These are phyloP conservation scores for Neosalanx taihuensis DNA, from an alignment of 2,797 vertebrate species.

Conservation along the genomic window DNA sequence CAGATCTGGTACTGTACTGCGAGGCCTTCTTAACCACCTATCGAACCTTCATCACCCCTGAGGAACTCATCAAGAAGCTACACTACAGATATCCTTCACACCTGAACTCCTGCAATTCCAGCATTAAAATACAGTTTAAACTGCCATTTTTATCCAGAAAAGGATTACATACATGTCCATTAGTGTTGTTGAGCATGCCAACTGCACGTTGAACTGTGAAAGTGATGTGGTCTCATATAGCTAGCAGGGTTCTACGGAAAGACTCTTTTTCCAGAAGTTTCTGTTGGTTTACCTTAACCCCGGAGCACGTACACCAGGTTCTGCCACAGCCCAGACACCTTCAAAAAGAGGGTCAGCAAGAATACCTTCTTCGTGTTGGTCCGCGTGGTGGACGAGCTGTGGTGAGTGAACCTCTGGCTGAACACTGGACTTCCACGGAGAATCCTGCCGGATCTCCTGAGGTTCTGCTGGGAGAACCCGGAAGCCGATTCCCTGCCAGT, in stretches of 20 bases:
- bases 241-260: too few species aligned
- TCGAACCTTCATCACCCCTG: slow-evolving; percentile 93
- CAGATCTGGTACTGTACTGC: slow-evolving; percentile 96
- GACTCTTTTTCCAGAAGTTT: too few species aligned
- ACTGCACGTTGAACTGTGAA: not conserved
- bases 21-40: slow-evolving; percentile 99
- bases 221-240: too few species aligned
- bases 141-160: too few species aligned
- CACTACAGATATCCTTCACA: slow-evolving; percentile 98
- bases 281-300: slow-evolving; percentile 75
- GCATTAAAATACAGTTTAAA: too few species aligned
- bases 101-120: too few species aligned
- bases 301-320: slow-evolving; percentile 88
- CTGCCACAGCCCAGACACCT: slow-evolving; percentile 92
- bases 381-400: slow-evolving; percentile 95
- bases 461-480: too few species aligned
- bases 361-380: slow-evolving; percentile 99
- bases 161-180: too few species aligned
- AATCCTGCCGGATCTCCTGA: too few species aligned
- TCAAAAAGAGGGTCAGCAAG: slow-evolving; percentile 98
- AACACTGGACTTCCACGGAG: too few species aligned
- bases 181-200: not conserved
- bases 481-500: too few species aligned
- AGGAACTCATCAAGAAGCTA: slow-evolving; percentile 98
- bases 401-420: slow-evolving; percentile 76